phyloP scores from a whole-genome alignment of 1,140 invertebrate species.

The Amphibalanus amphitrite region DNA sequence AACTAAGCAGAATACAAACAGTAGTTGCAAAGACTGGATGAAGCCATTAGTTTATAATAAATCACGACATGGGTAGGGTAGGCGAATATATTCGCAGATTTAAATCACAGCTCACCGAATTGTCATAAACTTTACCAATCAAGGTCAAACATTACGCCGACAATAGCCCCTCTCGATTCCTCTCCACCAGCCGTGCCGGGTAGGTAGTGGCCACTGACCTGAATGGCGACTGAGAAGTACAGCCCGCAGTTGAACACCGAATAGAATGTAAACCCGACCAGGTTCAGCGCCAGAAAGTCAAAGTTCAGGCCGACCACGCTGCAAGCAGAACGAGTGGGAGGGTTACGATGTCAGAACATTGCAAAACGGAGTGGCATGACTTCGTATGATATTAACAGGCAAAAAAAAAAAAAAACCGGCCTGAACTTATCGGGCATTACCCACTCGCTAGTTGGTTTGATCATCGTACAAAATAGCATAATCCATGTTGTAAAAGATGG shows the following conservation, averaged over 20 bases:
- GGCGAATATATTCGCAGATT: conserved; percentile 6
- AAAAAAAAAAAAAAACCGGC: background rate
- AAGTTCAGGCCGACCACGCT: conserved; percentile 94
- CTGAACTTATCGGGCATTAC: background rate
- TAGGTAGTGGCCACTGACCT: conserved; percentile 36
- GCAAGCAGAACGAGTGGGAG: conserved; percentile 27
- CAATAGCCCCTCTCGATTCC: too few species aligned
- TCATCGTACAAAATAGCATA: background rate
- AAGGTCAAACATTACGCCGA: too few species aligned
- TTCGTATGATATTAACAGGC: conserved; percentile 1
- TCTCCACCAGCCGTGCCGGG: too few species aligned
- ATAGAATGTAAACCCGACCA: conserved; percentile 86
- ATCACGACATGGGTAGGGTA: conserved; percentile 8
- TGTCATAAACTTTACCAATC: too few species aligned
- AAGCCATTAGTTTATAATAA: background rate
- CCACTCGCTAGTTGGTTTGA: background rate
- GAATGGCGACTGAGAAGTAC: conserved; percentile 58
- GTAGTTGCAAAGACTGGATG: too few species aligned
- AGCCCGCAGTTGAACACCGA: conserved; percentile 82
- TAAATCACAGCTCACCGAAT: background rate
- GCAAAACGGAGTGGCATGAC: background rate
- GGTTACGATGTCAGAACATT: conserved; percentile 2
- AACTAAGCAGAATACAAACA: too few species aligned
- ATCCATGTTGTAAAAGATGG: too few species aligned
- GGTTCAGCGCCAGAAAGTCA: conserved; percentile 80